A percentile compares a stretch with the other conserved stretches of the same genome.
Conservation (phyloP, 2,113 vertebrate genomes). For the Herpetotheres cachinnans region DNA sequence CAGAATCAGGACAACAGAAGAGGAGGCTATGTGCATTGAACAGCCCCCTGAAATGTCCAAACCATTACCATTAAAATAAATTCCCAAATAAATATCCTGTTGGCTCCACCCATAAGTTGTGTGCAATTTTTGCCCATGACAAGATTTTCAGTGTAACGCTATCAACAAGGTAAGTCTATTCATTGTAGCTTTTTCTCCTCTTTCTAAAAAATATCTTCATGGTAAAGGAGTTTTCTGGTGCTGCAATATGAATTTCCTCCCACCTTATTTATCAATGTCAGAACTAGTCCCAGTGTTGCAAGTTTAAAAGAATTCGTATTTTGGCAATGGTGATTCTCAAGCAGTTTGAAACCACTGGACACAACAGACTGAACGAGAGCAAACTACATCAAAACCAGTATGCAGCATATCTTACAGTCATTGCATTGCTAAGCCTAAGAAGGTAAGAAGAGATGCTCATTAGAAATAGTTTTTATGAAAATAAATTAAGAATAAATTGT, state of each 20-base stretch:
- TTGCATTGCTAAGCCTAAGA: neutral
- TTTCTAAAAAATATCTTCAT: neutral
- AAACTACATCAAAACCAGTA: neutral
- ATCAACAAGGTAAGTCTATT: neutral
- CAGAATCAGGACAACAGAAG: neutral
- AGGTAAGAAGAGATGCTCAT: neutral
- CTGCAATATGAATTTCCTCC: neutral
- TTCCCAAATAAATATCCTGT: neutral
- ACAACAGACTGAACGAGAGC: neutral
- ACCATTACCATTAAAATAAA: neutral
- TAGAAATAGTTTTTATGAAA: neutral
- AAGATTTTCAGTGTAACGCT: neutral
- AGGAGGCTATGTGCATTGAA: neutral
- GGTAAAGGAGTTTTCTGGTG: neutral
- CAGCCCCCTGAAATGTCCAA: neutral
- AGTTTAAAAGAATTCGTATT: neutral
- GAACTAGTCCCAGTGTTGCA: neutral
- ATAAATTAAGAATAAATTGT: neutral
- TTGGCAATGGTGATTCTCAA: neutral
- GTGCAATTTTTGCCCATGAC: neutral
- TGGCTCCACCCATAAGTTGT: neutral
- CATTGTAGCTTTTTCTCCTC: neutral
- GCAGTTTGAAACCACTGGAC: neutral
- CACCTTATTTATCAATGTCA: neutral
- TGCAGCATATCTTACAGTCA: neutral